Evolutionary conservation across 1,140 invertebrate species (phyloP).

Genomic region (Pachypeltis micranthus): DNA sequence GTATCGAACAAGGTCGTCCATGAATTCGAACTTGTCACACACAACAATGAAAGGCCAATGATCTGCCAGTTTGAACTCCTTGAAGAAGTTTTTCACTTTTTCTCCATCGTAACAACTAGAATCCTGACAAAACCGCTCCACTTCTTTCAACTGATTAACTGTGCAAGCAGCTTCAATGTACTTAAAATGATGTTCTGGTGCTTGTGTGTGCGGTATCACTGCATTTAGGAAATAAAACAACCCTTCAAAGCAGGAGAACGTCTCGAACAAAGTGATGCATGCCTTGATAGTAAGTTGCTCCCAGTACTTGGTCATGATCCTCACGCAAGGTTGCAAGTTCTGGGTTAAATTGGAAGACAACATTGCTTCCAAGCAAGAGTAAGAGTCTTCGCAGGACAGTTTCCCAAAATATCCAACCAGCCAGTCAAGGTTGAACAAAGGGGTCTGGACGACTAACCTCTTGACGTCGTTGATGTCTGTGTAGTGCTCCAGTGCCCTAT

Average conservation of each 20-base stretch:
- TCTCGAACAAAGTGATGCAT: constrained; percentile 97
- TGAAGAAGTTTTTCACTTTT: constrained; percentile 97
- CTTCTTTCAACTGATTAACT: constrained; percentile 98
- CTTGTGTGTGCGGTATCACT: constrained; percentile 95
- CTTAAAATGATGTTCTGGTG: constrained; percentile 98
- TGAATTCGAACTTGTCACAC: constrained; percentile 98
- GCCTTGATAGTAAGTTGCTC: constrained; percentile 93
- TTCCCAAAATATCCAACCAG: constrained; percentile 97
- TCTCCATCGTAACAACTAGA: constrained; percentile 98
- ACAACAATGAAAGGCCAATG: constrained; percentile 97
- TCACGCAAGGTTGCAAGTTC: constrained; percentile 91
- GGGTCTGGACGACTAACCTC: constrained; percentile 91
- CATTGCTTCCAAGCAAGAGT: constrained; percentile 97
- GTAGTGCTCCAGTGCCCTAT: constrained; percentile 81
- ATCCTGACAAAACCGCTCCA: constrained; percentile 95
- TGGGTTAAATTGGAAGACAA: constrained; percentile 92
- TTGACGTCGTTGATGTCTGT: constrained; percentile 98
- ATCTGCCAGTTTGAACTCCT: constrained; percentile 94
- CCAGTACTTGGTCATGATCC: constrained; percentile 98
- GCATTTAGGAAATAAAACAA: constrained; percentile 92
- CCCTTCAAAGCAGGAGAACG: constrained; percentile 97
- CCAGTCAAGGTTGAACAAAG: constrained; percentile 91
- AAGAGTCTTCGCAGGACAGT: constrained; percentile 92
- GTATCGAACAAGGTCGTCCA: constrained; percentile 96
- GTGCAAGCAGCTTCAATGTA: constrained; percentile 96